These are phyloP conservation scores for Tokudaia muenninki DNA, from an alignment of 2,797 vertebrate species.

Conservation along the genomic window DNA sequence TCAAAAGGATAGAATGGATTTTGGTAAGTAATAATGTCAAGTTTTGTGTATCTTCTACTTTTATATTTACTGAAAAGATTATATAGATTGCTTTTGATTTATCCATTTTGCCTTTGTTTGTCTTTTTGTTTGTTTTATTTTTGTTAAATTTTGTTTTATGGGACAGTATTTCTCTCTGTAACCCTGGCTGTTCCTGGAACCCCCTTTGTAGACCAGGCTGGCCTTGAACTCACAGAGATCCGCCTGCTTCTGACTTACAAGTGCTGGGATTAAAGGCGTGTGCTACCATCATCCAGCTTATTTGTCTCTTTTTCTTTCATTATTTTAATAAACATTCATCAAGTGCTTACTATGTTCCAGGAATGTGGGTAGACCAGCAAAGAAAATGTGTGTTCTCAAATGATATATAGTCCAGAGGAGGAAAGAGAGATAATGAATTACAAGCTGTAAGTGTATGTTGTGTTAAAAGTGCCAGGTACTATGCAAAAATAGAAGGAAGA, in stretches of 20 bases:
- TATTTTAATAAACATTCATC: slow-evolving; percentile 43
- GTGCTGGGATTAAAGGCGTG: background rate
- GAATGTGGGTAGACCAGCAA: background rate
- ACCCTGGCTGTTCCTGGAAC: background rate
- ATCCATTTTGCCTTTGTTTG: slow-evolving; percentile 2
- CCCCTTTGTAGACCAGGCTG: background rate
- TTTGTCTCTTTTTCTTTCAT: slow-evolving; percentile 17
- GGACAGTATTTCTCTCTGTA: background rate
- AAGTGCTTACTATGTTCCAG: background rate
- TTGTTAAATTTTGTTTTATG: background rate
- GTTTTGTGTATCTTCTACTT: slow-evolving; percentile 59
- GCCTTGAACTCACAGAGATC: background rate
- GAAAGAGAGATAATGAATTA: background rate
- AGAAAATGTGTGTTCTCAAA: background rate
- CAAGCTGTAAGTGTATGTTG: background rate
- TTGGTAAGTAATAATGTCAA: slow-evolving; percentile 90
- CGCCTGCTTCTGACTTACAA: background rate
- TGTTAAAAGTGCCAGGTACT: slow-evolving; percentile 9
- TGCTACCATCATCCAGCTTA: background rate
- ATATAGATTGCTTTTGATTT: background rate
- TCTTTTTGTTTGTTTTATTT: background rate
- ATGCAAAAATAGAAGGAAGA: background rate
- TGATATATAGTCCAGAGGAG: background rate
- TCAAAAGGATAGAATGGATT: slow-evolving; percentile 98
- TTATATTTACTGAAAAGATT: slow-evolving; percentile 16